Conservation (phyloP, 2,113 vertebrate genomes). For the Sinocyclocheilus grahami region DNA sequence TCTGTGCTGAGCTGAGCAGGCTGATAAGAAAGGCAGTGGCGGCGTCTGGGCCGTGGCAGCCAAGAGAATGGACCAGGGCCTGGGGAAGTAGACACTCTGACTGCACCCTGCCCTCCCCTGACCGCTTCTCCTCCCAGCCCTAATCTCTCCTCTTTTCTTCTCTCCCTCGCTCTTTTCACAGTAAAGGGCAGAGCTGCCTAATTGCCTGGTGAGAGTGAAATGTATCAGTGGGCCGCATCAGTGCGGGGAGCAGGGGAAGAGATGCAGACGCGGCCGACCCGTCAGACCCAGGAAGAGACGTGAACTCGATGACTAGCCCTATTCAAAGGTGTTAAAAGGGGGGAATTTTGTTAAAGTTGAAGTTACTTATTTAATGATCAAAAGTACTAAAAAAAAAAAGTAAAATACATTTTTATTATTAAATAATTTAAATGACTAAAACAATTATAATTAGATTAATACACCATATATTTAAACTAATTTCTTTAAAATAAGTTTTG, state of each 20-base stretch:
- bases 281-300: constrained; percentile 14
- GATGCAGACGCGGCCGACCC: constrained; percentile 46
- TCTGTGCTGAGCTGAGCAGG: constrained; percentile 82
- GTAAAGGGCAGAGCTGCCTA: constrained; percentile 70
- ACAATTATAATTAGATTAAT: not conserved
- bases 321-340: not conserved
- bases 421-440: not conserved
- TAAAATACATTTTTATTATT: not conserved
- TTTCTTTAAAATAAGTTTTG: too few species aligned
- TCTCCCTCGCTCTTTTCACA: constrained; percentile 67
- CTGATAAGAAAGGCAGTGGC: constrained; percentile 82
- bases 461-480: not conserved
- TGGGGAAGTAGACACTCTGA: constrained; percentile 87
- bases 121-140: constrained; percentile 69
- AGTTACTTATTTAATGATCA: too few species aligned
- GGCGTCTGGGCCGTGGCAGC: constrained; percentile 75
- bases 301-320: not conserved
- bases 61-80: constrained; percentile 76
- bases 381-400: not conserved
- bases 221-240: constrained; percentile 63
- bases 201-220: constrained; percentile 65
- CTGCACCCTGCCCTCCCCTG: constrained; percentile 67
- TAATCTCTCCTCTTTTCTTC: constrained; percentile 75
- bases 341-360: too few species aligned
- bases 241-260: constrained; percentile 39